phyloP scores from a whole-genome alignment of 2,888 invertebrate genomes.

The Dichetophora obliterata region DNA sequence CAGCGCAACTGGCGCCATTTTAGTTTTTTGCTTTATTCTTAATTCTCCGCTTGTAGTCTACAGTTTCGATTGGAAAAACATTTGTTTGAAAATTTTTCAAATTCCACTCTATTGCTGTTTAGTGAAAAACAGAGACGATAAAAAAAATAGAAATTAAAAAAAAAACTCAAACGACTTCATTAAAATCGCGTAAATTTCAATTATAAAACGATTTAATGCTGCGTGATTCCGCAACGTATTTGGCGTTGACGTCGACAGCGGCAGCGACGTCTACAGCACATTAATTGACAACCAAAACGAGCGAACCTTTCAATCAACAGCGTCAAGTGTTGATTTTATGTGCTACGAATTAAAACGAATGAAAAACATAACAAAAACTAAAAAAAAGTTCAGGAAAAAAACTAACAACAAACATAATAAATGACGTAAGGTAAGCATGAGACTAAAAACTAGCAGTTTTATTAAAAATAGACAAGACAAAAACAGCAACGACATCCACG shows the following conservation, averaged over 20 bases:
- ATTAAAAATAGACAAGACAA: no score
- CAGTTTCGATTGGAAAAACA: constrained; percentile 5
- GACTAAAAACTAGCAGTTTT: background rate
- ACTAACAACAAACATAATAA: background rate
- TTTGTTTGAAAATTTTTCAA: constrained; percentile 4
- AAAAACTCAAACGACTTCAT: constrained; percentile 29
- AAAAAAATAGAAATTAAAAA: background rate
- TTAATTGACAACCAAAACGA: constrained; percentile 4
- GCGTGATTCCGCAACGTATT: constrained; percentile 12
- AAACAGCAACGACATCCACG: no score
- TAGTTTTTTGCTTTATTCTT: background rate
- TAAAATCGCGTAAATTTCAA: constrained; percentile 35
- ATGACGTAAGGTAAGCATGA: background rate
- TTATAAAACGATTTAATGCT: constrained; percentile 31
- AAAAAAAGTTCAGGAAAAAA: background rate
- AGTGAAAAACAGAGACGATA: background rate
- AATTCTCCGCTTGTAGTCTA: background rate
- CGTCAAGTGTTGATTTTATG: constrained; percentile 15
- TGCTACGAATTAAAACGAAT: background rate
- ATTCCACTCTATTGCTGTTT: background rate
- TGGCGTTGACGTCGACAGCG: background rate
- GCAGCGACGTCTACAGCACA: background rate
- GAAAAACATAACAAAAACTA: background rate
- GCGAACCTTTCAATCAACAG: constrained; percentile 6
- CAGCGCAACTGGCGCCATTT: no score